Conservation (phyloP, 2,113 vertebrate species). For the Speoplatyrhinus poulsoni region DNA sequence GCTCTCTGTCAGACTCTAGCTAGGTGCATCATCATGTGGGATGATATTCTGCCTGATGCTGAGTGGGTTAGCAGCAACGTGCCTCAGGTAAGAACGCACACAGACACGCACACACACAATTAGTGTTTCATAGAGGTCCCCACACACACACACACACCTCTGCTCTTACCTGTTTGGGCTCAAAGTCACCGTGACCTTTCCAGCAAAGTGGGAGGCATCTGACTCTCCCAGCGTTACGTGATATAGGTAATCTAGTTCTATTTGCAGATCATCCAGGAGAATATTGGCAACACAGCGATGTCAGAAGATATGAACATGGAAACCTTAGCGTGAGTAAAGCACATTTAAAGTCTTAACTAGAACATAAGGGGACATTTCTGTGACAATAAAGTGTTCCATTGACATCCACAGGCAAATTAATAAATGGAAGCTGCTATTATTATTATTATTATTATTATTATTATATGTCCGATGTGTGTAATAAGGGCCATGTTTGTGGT, state of each 20-base stretch:
- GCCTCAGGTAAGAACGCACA: conserved; percentile 83
- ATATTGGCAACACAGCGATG: conserved; percentile 82
- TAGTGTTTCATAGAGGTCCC: not conserved
- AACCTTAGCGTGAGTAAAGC: conserved; percentile 88
- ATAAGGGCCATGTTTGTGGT: conserved; percentile 5
- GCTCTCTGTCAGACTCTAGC: conserved; percentile 84
- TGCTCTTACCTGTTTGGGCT: not conserved
- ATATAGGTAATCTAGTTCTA: not conserved
- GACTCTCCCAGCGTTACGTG: not conserved
- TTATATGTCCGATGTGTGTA: not conserved
- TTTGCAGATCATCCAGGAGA: conserved; percentile 91
- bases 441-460: not conserved
- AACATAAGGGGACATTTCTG: too few species aligned
- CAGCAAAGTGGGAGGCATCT: not conserved
- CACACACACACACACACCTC: not conserved
- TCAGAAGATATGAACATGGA: conserved; percentile 95
- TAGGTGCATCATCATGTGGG: conserved; percentile 96
- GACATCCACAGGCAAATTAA: too few species aligned
- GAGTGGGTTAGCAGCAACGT: conserved; percentile 97
- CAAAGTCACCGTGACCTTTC: not conserved
- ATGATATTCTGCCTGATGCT: conserved; percentile 92
- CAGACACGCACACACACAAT: not conserved
- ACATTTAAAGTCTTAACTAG: not conserved
- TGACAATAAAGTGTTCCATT: too few species aligned
- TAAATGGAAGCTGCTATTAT: too few species aligned